Conservation (phyloP, 1,140 invertebrate species). For the Solen grandis region DNA sequence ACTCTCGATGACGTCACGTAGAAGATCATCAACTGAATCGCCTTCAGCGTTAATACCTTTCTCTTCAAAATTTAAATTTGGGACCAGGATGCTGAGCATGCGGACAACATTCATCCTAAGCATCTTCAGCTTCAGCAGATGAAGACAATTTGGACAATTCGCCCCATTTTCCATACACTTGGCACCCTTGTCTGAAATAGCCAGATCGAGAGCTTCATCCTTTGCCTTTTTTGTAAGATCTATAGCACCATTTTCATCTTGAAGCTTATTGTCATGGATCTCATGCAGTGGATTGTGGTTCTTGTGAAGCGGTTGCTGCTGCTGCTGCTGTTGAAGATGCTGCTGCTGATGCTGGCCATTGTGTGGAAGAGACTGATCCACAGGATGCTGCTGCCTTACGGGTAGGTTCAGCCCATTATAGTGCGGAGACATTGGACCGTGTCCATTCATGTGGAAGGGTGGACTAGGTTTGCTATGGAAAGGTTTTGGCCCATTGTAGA, state of each 20-base stretch:
- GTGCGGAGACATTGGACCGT: constrained; percentile 45
- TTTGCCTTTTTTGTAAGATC: constrained; percentile 70
- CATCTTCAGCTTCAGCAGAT: constrained; percentile 73
- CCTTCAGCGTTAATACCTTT: constrained; percentile 78
- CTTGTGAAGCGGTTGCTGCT: constrained; percentile 53
- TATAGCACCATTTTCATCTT: constrained; percentile 69
- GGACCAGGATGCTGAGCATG: constrained; percentile 79
- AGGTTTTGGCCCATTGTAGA: constrained; percentile 28
- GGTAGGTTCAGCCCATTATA: constrained; percentile 57
- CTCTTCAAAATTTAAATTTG: constrained; percentile 78
- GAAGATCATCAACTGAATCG: constrained; percentile 78
- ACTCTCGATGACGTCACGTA: constrained; percentile 80
- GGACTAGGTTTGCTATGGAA: constrained; percentile 64
- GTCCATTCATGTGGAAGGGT: constrained; percentile 62
- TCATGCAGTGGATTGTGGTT: constrained; percentile 59
- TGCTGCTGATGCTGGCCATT: constrained; percentile 23
- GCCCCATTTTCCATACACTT: constrained; percentile 48
- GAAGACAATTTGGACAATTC: constrained; percentile 69
- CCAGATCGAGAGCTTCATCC: constrained; percentile 52
- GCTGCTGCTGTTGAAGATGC: constrained; percentile 40
- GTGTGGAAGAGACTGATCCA: constrained; percentile 37
- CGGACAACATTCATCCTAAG: constrained; percentile 77
- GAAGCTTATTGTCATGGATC: constrained; percentile 60
- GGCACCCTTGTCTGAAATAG: constrained; percentile 50
- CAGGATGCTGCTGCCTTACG: constrained; percentile 48